A percentile compares a stretch with the other conserved stretches of the same genome.
phyloP scores from a whole-genome alignment of 2,888 invertebrate genomes.

The Allygus modestus region DNA sequence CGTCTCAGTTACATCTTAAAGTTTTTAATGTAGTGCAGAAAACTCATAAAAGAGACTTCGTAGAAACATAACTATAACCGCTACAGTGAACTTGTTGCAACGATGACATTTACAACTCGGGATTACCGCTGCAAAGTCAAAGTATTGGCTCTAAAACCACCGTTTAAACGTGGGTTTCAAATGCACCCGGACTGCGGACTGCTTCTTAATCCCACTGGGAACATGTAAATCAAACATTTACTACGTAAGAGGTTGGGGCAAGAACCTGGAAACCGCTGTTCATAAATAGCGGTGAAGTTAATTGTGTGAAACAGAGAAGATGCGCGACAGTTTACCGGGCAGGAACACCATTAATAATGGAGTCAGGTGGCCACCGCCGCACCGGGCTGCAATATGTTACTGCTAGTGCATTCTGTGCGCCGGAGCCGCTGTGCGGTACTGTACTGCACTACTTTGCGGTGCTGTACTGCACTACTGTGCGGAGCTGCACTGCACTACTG shows the following conservation, averaged over 20 bases:
- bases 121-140: constrained; percentile 24
- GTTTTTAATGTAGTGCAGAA: constrained; percentile 6
- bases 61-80: constrained; percentile 8
- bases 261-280: neutral
- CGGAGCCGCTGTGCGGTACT: no score
- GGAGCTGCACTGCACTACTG: no score
- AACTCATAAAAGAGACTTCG: constrained; percentile 13
- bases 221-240: constrained; percentile 1
- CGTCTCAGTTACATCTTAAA: neutral
- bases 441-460: no score
- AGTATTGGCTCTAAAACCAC: constrained; percentile 8
- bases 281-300: constrained; percentile 11
- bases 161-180: neutral
- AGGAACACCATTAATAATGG: neutral
- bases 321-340: neutral
- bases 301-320: constrained; percentile 14
- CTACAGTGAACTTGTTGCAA: constrained; percentile 20
- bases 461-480: no score
- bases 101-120: constrained; percentile 17
- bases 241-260: neutral
- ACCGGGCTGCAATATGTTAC: no score
- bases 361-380: neutral
- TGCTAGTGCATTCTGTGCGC: neutral
- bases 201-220: neutral
- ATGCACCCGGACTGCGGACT: neutral